Evolutionary conservation across 2,113 vertebrate genomes (phyloP).

Genomic region (Phaethon lepturus): DNA sequence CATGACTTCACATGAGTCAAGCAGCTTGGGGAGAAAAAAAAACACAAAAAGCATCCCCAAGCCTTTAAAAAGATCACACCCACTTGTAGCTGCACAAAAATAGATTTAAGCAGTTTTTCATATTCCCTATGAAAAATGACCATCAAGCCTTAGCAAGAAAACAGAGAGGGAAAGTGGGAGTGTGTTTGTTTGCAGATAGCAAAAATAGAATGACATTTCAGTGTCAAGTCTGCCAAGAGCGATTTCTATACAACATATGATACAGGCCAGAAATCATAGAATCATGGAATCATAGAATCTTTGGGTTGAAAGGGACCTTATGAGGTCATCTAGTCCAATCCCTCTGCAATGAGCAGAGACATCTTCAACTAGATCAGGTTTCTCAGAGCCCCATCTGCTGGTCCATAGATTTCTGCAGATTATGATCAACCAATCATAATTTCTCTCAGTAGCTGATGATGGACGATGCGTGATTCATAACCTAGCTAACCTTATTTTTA

Average conservation of each 20-base stretch:
- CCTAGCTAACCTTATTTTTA: neutral
- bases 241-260: neutral
- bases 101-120: neutral
- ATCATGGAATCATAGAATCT: too few species aligned
- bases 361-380: too few species aligned
- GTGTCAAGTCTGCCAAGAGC: neutral
- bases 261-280: neutral
- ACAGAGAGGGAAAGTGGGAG: neutral
- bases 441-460: neutral
- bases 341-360: too few species aligned
- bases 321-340: too few species aligned
- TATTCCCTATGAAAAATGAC: neutral
- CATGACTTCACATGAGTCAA: neutral
- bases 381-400: neutral
- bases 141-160: neutral
- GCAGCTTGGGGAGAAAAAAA: neutral
- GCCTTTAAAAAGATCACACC: neutral
- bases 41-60: neutral
- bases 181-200: neutral
- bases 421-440: neutral
- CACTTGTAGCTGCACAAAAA: neutral
- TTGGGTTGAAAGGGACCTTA: too few species aligned
- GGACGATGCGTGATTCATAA: neutral
- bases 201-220: conserved; percentile 6
- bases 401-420: neutral